Percentiles rank a stretch among this genome's conserved stretches.
Conservation (phyloP, 2,797 vertebrate species). For the Silurus aristotelis region DNA sequence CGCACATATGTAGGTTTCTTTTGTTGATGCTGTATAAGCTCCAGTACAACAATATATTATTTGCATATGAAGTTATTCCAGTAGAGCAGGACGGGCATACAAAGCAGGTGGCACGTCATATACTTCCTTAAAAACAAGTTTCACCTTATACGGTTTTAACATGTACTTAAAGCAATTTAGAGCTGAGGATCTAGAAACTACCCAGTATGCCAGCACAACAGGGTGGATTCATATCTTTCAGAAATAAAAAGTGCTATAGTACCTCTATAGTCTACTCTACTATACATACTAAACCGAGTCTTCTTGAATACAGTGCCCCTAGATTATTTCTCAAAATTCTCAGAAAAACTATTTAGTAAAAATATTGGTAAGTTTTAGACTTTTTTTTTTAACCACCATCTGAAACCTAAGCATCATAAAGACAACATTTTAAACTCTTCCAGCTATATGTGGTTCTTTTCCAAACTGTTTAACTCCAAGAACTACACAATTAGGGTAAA, state of each 20-base stretch:
- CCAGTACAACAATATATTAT: background rate
- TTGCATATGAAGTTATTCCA: background rate
- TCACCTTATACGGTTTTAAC: background rate
- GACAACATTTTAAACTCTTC: too few relatives aligned
- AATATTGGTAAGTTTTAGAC: background rate
- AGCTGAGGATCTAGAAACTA: background rate
- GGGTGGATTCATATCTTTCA: background rate
- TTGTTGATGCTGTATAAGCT: background rate
- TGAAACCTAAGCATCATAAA: too few relatives aligned
- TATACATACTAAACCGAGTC: too few relatives aligned
- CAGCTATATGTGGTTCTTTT: too few relatives aligned
- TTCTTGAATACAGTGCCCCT: too few relatives aligned
- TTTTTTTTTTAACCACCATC: too few relatives aligned
- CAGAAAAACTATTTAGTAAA: too few relatives aligned
- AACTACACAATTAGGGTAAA: too few relatives aligned
- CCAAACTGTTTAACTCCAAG: too few relatives aligned
- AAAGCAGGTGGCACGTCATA: background rate
- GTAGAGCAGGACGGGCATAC: background rate
- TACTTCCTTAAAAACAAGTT: background rate
- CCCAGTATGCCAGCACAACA: background rate
- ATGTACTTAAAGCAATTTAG: background rate
- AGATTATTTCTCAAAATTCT: too few relatives aligned
- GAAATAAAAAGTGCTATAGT: too few relatives aligned
- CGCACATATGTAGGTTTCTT: background rate
- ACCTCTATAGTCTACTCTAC: too few relatives aligned